Base-by-base conservation (phyloP, 2,888 invertebrate species). In the Charanyca ferruginea region DNA sequence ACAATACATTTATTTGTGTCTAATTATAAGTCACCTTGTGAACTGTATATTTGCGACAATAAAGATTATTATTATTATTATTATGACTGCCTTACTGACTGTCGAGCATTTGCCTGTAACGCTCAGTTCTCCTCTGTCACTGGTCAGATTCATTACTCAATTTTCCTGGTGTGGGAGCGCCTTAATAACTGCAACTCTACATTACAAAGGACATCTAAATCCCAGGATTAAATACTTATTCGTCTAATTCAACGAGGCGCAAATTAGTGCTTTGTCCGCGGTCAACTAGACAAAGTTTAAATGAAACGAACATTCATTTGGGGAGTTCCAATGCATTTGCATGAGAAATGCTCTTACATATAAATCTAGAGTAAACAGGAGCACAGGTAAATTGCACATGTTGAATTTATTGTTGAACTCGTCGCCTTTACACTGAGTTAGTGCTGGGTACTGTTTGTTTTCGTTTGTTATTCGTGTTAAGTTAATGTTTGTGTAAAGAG, bases 381-480 rank as follows among this genome's bases (percentile, higher is more conserved):
- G 63, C 59, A 71, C 81, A 83, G 85, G 86, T 83, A 83, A 85
- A 85, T 81, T 85, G 83, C 81, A 83, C 83, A 77, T 79, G 78
- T 72, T 79, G 66, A 80, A 85, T 85, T 83, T 85, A 85, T 85
- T 80, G 81, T 79, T 76, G 67, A 51, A 72, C 60, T 67, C 71
- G 74, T 75, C 70, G 79, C 77, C 70, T 84, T 74, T 66, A 38
- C 45, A 45, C 47, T 60, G 69, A 78, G 66, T 76, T 74, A 65
- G 60, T 18, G 42, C 45, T 45, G 18, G 23, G 28, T 57, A 69
- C 77, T 65, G 63, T 42, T 70, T 23, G 49, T 68, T 60, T 53
- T 55, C 66, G 38, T 44, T 63, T 49, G 58, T 52, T 45, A 57
- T 45, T 51, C 52, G 57, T 13, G 22, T 48, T 57, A 48, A 32